These are phyloP conservation scores for Bos javanicus DNA, from an alignment of 2,113 vertebrate species.

Conservation along the genomic window DNA sequence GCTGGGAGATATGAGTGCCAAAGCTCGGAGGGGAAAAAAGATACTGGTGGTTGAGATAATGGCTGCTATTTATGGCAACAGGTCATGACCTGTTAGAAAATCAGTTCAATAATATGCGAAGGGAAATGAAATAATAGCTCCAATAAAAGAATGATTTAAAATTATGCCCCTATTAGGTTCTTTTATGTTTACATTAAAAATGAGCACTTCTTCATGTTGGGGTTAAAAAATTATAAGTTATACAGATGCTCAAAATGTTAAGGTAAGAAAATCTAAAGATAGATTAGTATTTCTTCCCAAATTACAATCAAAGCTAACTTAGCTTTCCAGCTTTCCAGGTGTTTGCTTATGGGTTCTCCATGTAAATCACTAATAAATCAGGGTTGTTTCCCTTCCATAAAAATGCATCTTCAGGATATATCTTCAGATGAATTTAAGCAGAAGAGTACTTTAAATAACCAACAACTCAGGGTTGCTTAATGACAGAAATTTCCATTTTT, in stretches of 20 bases:
- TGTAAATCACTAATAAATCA: background rate
- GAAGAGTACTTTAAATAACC: background rate
- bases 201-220: conserved; percentile 1
- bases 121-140: background rate
- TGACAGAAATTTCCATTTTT: background rate
- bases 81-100: background rate
- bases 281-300: background rate
- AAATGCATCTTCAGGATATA: background rate
- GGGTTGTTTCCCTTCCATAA: background rate
- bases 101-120: background rate
- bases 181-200: background rate
- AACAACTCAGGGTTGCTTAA: background rate
- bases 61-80: background rate
- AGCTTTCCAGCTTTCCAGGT: conserved; percentile 37
- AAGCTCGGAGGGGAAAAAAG: background rate
- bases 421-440: background rate
- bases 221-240: background rate
- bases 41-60: background rate
- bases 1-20: background rate
- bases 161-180: background rate
- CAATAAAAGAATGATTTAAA: background rate
- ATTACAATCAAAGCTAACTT: conserved; percentile 16
- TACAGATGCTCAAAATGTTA: conserved; percentile 27
- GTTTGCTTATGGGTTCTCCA: background rate
- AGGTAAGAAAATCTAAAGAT: background rate